phyloP scores from a whole-genome alignment of 2,797 vertebrate genomes.

The Micromesistius poutassou region DNA sequence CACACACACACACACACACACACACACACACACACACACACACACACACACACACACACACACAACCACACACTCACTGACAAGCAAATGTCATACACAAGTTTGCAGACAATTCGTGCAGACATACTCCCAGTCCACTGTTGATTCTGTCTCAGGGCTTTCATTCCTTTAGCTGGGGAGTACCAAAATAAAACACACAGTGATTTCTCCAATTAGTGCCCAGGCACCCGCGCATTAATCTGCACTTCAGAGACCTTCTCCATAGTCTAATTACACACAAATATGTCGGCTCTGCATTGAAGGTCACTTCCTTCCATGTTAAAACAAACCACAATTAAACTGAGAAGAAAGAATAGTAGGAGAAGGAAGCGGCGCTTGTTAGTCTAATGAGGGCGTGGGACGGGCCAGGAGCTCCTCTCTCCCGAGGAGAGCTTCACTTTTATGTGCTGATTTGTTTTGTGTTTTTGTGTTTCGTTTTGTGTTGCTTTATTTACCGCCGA shows the following conservation, averaged over 20 bases:
- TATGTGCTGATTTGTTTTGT: not conserved
- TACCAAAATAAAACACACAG: conserved; percentile 16
- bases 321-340: conserved; percentile 26
- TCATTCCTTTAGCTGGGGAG: not conserved
- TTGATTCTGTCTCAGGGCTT: not conserved
- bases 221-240: conserved; percentile 32
- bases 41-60: conserved; percentile 8
- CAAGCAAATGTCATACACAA: conserved; percentile 8
- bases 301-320: conserved; percentile 23
- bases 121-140: not conserved
- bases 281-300: conserved; percentile 22
- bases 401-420: not conserved
- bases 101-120: conserved; percentile 6
- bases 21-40: conserved; percentile 1
- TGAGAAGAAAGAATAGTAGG: not conserved
- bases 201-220: conserved; percentile 33
- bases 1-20: too few species aligned
- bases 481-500: conserved; percentile 15
- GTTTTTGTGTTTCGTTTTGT: not conserved
- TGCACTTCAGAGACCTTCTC: conserved; percentile 19
- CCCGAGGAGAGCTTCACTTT: not conserved
- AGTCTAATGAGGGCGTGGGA: conserved; percentile 16
- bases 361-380: conserved; percentile 15
- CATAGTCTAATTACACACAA: conserved; percentile 28
- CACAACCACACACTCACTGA: conserved; percentile 7